phyloP scores from a whole-genome alignment of 2,113 vertebrate genomes.

The Jaculus jaculus region DNA sequence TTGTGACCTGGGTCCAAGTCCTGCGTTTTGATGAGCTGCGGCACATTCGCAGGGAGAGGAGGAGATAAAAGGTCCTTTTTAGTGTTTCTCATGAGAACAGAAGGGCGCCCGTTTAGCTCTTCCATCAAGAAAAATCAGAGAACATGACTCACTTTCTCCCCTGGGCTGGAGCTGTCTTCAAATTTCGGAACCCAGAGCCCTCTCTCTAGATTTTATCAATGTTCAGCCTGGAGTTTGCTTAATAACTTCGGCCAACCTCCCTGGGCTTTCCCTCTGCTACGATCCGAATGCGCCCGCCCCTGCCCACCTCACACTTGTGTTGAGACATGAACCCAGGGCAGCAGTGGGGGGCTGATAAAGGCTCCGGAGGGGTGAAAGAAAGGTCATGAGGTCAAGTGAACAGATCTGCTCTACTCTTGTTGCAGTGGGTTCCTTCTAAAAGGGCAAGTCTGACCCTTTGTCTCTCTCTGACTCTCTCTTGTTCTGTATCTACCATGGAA shows the following conservation, averaged over 20 bases:
- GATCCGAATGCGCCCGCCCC: not conserved
- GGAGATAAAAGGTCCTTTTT: not conserved
- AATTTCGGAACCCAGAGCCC: not conserved
- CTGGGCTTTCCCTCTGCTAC: not conserved
- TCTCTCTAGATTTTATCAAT: not conserved
- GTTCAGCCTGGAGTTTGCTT: not conserved
- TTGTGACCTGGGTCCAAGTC: slow-evolving; percentile 86
- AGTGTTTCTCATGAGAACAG: slow-evolving; percentile 18
- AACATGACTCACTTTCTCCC: not conserved
- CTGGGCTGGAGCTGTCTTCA: not conserved
- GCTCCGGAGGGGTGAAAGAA: no score
- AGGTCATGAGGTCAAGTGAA: not conserved
- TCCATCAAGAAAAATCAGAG: not conserved
- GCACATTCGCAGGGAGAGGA: slow-evolving; percentile 41
- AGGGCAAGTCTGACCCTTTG: not conserved
- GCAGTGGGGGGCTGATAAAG: not conserved
- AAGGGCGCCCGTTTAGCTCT: not conserved
- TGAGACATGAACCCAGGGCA: not conserved
- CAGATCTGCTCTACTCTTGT: not conserved
- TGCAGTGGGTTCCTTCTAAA: not conserved
- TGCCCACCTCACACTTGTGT: not conserved
- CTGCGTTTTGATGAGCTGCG: slow-evolving; percentile 86
- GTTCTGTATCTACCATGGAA: not conserved
- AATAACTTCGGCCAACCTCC: not conserved
- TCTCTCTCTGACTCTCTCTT: not conserved